Percentiles rank a stretch among this genome's conserved stretches.
phyloP scores from a whole-genome alignment of 2,888 invertebrate species.

The Acanthosoma haemorrhoidale region DNA sequence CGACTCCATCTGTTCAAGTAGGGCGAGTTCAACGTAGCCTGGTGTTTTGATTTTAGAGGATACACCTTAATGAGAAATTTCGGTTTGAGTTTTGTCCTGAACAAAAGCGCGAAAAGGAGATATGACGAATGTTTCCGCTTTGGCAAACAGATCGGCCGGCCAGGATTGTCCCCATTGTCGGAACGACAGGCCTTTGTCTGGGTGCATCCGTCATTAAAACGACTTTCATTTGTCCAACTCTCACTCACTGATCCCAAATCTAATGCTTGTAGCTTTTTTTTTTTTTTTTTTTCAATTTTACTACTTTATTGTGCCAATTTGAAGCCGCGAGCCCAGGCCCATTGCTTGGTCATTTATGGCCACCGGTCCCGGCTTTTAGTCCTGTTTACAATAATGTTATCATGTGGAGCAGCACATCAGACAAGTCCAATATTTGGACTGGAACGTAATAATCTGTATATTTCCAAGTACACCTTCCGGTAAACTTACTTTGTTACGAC shows the following conservation, averaged over 20 bases:
- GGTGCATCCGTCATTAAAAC: constrained; percentile 14
- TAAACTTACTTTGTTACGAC: too few relatives aligned
- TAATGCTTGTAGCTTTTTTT: background rate
- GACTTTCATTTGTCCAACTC: background rate
- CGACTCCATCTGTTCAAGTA: too few relatives aligned
- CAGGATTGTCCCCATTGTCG: constrained; percentile 7
- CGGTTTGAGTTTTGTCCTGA: background rate
- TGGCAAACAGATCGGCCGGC: constrained; percentile 5
- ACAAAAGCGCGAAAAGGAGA: background rate
- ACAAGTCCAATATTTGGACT: too few relatives aligned
- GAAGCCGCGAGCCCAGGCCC: too few relatives aligned
- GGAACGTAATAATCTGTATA: too few relatives aligned
- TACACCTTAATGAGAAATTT: constrained; percentile 10
- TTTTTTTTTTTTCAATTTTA: constrained; percentile 1
- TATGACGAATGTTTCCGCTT: constrained; percentile 10
- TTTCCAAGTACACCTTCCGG: too few relatives aligned
- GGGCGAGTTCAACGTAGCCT: too few relatives aligned
- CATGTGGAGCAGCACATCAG: too few relatives aligned
- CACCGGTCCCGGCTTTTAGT: too few relatives aligned
- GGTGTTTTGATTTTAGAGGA: background rate
- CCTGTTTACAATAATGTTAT: too few relatives aligned
- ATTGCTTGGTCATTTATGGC: too few relatives aligned
- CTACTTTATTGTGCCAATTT: constrained; percentile 1
- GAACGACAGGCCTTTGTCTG: background rate
- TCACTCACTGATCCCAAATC: constrained; percentile 7